phyloP scores from a whole-genome alignment of 2,797 vertebrate species.

The Choloepus didactylus region DNA sequence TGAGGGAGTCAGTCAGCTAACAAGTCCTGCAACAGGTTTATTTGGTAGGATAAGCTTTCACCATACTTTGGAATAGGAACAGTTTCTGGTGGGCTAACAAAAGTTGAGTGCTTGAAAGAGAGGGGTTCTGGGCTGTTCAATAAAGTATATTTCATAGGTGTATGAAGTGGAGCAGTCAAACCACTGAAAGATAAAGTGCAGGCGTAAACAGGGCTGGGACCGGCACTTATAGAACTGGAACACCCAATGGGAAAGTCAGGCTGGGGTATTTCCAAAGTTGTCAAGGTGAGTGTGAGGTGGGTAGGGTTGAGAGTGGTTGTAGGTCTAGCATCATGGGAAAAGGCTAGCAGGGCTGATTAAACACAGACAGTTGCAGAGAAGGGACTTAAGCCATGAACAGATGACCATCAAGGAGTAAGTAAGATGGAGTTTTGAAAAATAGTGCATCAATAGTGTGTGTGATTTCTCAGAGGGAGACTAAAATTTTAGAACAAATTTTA shows the following conservation, averaged over 20 bases:
- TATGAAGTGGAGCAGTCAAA: background rate
- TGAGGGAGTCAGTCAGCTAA: background rate
- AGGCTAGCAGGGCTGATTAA: background rate
- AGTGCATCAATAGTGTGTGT: background rate
- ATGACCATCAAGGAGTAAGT: too few species aligned
- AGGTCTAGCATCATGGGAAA: background rate
- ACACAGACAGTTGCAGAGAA: background rate
- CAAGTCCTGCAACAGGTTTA: background rate
- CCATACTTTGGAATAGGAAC: background rate
- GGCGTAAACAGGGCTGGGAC: background rate
- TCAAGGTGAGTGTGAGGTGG: background rate
- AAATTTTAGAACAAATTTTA: background rate
- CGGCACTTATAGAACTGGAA: background rate
- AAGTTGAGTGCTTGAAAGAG: background rate
- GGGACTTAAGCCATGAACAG: background rate
- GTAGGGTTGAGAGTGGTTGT: background rate
- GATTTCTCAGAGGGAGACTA: background rate
- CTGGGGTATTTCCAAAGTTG: background rate
- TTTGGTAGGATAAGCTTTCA: background rate
- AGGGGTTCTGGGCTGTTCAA: background rate
- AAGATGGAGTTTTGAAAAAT: background rate
- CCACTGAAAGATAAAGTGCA: background rate
- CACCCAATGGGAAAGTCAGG: background rate
- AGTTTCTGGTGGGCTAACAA: background rate
- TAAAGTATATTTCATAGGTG: background rate